A percentile compares a stretch with the other conserved stretches of the same genome.
Evolutionary conservation across 2,888 invertebrate genomes (phyloP).

Genomic region (Dexiosoma caninum): DNA sequence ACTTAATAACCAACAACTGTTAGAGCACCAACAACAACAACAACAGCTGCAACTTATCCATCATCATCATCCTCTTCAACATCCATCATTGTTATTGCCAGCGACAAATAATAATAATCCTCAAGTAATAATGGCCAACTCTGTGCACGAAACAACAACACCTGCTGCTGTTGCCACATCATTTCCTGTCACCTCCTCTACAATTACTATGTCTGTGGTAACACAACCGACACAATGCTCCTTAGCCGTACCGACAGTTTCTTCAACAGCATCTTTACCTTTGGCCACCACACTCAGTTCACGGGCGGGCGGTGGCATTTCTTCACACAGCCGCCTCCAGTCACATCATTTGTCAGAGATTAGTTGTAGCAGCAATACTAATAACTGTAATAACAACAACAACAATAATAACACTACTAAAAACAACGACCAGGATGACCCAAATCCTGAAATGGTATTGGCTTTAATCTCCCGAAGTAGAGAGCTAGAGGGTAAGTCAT

Average conservation of each 20-base stretch:
- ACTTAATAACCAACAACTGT: conserved; percentile 63
- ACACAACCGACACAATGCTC: conserved; percentile 32
- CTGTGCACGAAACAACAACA: conserved; percentile 27
- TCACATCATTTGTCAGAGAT: conserved; percentile 55
- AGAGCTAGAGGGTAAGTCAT: conserved; percentile 88
- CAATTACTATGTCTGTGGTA: conserved; percentile 22
- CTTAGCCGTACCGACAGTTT: not conserved
- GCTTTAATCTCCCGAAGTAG: conserved; percentile 92
- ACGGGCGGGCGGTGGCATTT: conserved; percentile 9
- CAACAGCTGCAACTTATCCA: conserved; percentile 62
- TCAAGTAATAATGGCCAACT: conserved; percentile 53
- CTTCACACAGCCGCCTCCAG: conserved; percentile 49
- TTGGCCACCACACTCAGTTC: conserved; percentile 7
- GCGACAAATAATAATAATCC: conserved; percentile 59
- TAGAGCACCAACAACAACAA: conserved; percentile 48
- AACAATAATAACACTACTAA: conserved; percentile 30
- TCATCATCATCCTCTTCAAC: conserved; percentile 46
- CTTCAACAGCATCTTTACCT: conserved; percentile 9
- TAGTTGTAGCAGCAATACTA: conserved; percentile 50
- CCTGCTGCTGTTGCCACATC: not conserved
- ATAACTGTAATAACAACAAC: conserved; percentile 20
- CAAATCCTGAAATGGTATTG: conserved; percentile 90
- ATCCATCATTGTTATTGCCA: conserved; percentile 55
- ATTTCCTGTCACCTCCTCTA: not conserved
- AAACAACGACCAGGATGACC: conserved; percentile 78